These are phyloP conservation scores for Bombus pascuorum DNA, from an alignment of 1,140 invertebrate species.

Conservation along the genomic window DNA sequence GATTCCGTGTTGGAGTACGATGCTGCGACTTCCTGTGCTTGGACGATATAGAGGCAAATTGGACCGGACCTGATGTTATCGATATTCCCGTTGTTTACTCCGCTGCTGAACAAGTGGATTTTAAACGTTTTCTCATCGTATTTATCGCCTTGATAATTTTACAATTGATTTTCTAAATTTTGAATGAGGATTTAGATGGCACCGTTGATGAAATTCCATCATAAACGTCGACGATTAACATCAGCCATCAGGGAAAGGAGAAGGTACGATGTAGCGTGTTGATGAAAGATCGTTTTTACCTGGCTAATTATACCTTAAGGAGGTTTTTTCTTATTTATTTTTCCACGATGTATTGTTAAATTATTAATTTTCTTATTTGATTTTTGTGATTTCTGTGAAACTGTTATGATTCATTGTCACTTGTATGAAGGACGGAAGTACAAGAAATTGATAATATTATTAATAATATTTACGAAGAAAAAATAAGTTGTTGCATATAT, in stretches of 20 bases:
- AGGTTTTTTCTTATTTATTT: no score
- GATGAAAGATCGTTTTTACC: background rate
- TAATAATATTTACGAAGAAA: background rate
- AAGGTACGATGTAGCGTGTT: constrained; percentile 10
- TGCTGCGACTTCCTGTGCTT: constrained; percentile 91
- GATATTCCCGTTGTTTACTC: no score
- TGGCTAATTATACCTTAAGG: background rate
- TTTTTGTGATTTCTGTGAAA: background rate
- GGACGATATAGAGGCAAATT: constrained; percentile 80
- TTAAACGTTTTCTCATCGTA: no score
- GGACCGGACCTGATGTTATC: constrained; percentile 69
- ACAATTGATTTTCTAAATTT: background rate
- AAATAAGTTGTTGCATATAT: background rate
- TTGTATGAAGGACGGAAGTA: background rate
- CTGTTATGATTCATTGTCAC: background rate
- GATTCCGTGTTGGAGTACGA: constrained; percentile 88
- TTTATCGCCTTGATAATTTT: no score
- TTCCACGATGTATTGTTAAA: no score
- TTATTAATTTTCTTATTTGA: no score
- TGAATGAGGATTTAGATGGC: background rate
- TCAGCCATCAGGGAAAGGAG: background rate
- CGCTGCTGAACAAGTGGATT: no score
- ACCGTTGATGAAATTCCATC: constrained; percentile 25
- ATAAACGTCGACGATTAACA: background rate
- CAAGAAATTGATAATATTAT: background rate